Base-by-base conservation (phyloP, 2,888 invertebrate species). In the Perizoma flavofasciatum region DNA sequence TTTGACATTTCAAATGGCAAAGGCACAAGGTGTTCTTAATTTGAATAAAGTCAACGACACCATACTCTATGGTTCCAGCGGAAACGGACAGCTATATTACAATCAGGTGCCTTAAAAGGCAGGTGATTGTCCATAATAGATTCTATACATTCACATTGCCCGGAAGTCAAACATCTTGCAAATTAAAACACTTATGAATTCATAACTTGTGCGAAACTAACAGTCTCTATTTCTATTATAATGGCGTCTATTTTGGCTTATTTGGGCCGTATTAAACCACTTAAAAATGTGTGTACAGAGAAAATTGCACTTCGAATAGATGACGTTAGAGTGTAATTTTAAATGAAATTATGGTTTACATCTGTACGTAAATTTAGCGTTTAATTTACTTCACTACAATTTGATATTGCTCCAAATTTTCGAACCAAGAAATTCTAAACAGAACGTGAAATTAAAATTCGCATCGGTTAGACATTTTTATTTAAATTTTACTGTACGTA, bases 151-250 rank as follows among this genome's bases (percentile, higher is more conserved):
- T 52, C 52, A 44, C 49, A 32, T 58, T 54, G 62, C 68, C 70
- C 71, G 74, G 73, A 75, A 73, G 66, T 50, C 5, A 61, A 57
- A 54, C 66, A 67, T 62, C 54, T 70, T 72, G 70, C 69, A 67
- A 73, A 74, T 72, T 64, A 50, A 65, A 60, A 51, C 22, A 49
- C 55, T 59, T 54, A 60, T 44, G 22, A 40, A 59, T 65, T 67
- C 61, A 44, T 41, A 50, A 22, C 49, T 48, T 49, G 59, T 55
- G 52, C 52, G 40, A 55, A 54, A 10, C 3, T 22, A 22, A 22
- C 7, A 6, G 5, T 37, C 1, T 37, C 37, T 37, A 37, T 37
- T 4, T 37, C 3, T 37, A 37, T 37, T 37, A 6, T 3, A 22
- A 22, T 22, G 6, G 4, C 1, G 37, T 37, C 7, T 37, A 4